phyloP scores from a whole-genome alignment of 64 coral and sea anemone genomes.

The Stichodactyla helianthus region DNA sequence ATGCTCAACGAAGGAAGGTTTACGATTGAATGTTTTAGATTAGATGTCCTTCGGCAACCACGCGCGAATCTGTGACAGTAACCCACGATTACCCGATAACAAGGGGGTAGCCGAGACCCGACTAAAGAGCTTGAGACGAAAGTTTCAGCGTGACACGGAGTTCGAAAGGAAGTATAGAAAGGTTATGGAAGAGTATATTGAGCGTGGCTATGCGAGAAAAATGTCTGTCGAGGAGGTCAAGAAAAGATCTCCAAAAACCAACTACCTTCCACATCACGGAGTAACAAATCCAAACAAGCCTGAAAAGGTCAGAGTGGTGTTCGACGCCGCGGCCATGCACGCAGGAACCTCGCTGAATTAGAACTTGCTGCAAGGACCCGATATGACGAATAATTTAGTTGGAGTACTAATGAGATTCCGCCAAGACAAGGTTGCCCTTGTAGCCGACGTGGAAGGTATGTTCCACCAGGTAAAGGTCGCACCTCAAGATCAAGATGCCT shows the following conservation, averaged over 20 bases:
- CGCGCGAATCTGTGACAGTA: no score
- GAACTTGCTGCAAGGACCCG: constrained; percentile 24
- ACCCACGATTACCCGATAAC: no score
- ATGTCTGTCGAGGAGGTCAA: not conserved
- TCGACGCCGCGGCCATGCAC: constrained; percentile 34
- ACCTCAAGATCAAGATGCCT: constrained; percentile 32
- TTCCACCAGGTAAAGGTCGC: constrained; percentile 43
- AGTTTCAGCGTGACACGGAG: no score
- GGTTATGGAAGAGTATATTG: constrained; percentile 29
- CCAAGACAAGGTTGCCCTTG: constrained; percentile 10
- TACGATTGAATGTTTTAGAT: no score
- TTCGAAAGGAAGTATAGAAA: not conserved
- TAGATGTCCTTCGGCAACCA: no score
- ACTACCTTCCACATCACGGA: constrained; percentile 39
- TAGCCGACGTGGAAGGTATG: constrained; percentile 37
- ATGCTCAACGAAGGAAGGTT: no score
- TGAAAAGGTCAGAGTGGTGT: constrained; percentile 23
- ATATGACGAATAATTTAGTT: constrained; percentile 2
- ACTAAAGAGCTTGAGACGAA: no score
- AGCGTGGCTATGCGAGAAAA: constrained; percentile 12
- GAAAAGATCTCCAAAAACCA: not conserved
- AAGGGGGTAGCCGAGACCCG: no score
- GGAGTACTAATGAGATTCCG: constrained; percentile 32
- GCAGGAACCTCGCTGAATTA: constrained; percentile 35
- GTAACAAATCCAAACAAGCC: constrained; percentile 43